Percentiles rank a stretch among this genome's conserved stretches.
These are phyloP conservation scores for Sphecodes monilicornis DNA, from an alignment of 2,888 invertebrate species.

Conservation along the genomic window DNA sequence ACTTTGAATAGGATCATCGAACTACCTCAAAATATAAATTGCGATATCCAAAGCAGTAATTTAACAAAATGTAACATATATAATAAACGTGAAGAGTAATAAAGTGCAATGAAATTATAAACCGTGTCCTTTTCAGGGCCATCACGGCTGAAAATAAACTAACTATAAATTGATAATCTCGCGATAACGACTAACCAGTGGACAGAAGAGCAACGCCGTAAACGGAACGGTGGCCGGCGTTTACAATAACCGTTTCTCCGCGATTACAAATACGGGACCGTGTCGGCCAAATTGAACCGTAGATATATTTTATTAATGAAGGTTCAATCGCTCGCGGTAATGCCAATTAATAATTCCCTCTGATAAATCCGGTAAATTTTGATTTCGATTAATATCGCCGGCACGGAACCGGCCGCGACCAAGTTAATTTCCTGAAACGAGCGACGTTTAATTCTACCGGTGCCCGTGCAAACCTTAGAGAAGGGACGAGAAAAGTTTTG, in stretches of 20 bases:
- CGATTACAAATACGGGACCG: not conserved
- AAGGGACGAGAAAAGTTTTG: not conserved
- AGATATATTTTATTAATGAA: slow-evolving; percentile 23
- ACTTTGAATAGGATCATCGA: too few species aligned
- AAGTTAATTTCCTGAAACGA: slow-evolving; percentile 46
- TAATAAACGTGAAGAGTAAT: too few species aligned
- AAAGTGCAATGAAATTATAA: too few species aligned
- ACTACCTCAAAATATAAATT: too few species aligned
- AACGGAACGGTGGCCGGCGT: not conserved
- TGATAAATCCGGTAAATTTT: slow-evolving; percentile 39
- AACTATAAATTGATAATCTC: not conserved
- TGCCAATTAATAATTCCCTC: slow-evolving; percentile 40
- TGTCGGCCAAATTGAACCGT: not conserved
- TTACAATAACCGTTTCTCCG: not conserved
- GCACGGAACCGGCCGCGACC: not conserved
- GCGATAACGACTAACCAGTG: not conserved
- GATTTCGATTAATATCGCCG: slow-evolving; percentile 40
- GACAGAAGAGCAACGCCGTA: not conserved
- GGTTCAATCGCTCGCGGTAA: slow-evolving; percentile 32
- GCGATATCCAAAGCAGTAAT: too few species aligned
- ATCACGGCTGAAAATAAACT: not conserved
- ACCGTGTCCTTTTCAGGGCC: not conserved
- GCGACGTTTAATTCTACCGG: slow-evolving; percentile 30
- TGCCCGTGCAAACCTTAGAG: not conserved
- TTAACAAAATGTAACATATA: too few species aligned